These are phyloP conservation scores for Sebastes melanostomus DNA, from an alignment of 2,797 vertebrate species.

Conservation along the genomic window DNA sequence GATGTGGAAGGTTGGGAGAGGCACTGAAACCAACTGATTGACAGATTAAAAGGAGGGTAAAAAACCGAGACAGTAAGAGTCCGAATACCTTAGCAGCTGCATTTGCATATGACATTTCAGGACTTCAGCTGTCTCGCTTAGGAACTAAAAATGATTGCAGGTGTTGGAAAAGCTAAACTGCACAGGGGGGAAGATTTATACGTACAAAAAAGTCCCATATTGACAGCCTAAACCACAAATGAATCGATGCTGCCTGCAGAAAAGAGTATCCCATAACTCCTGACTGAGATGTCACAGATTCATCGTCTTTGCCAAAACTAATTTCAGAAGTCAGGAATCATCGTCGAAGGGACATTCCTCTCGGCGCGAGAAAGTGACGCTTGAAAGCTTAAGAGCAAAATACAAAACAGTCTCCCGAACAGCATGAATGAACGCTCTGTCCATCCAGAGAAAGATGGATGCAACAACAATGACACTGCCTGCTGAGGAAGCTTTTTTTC, in stretches of 20 bases:
- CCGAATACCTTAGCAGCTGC: conserved; percentile 34
- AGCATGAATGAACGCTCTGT: conserved; percentile 8
- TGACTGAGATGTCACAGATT: conserved; percentile 43
- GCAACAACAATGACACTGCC: conserved; percentile 16
- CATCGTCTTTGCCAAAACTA: conserved; percentile 44
- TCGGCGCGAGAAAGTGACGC: not conserved
- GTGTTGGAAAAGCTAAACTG: conserved; percentile 8
- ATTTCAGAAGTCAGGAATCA: conserved; percentile 47
- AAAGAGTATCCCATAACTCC: conserved; percentile 21
- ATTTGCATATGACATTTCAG: conserved; percentile 71
- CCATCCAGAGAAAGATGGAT: conserved; percentile 40
- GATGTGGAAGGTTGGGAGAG: not conserved
- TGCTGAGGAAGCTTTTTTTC: conserved; percentile 41
- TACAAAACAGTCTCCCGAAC: conserved; percentile 32
- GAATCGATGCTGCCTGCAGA: conserved; percentile 18
- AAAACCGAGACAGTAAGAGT: conserved; percentile 30
- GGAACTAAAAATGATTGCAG: conserved; percentile 34
- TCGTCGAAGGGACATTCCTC: conserved; percentile 16
- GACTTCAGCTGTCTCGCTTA: conserved; percentile 13
- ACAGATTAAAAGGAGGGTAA: conserved; percentile 42
- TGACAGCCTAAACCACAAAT: conserved; percentile 34
- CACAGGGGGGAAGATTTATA: conserved; percentile 21
- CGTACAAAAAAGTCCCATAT: conserved; percentile 2
- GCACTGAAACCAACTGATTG: conserved; percentile 24
- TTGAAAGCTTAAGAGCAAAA: conserved; percentile 40